Percentiles rank a stretch among this genome's conserved stretches.
These are phyloP conservation scores for Drosophila kepulauana DNA, from an alignment of 1,140 invertebrate genomes.

Conservation along the genomic window DNA sequence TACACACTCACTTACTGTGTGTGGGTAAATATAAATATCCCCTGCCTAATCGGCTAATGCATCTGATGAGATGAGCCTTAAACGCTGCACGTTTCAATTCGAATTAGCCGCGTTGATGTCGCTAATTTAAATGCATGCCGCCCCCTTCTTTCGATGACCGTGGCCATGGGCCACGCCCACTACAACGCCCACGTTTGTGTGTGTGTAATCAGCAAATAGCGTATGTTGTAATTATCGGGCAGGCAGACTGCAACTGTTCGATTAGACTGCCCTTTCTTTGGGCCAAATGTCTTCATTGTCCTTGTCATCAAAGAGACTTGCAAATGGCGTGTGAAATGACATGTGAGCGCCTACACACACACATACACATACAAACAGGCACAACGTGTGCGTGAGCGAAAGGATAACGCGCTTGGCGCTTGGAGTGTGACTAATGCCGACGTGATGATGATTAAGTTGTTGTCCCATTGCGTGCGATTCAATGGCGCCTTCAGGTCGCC, in stretches of 20 bases:
- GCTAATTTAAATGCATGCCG: constrained; percentile 55
- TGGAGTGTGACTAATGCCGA: constrained; percentile 76
- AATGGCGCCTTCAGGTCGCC: constrained; percentile 49
- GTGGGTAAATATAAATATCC: constrained; percentile 22
- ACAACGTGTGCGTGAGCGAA: constrained; percentile 29
- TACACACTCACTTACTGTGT: not conserved
- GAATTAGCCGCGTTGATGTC: constrained; percentile 51
- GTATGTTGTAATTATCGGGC: constrained; percentile 72
- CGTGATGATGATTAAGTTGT: constrained; percentile 82
- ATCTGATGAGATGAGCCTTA: constrained; percentile 54
- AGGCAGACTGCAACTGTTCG: constrained; percentile 50
- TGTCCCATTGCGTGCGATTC: constrained; percentile 60
- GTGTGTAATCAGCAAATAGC: constrained; percentile 59
- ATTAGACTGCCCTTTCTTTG: constrained; percentile 20
- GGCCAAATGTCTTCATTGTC: constrained; percentile 74
- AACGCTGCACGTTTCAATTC: constrained; percentile 50
- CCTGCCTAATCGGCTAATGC: constrained; percentile 61
- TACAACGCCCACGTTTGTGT: not conserved
- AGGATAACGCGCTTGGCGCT: constrained; percentile 66
- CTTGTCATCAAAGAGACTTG: constrained; percentile 74
- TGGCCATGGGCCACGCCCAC: not conserved
- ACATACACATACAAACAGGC: constrained; percentile 10
- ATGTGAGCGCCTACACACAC: constrained; percentile 54
- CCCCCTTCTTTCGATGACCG: not conserved
- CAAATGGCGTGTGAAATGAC: constrained; percentile 73